These are phyloP conservation scores for Pituophis catenifer DNA, from an alignment of 2,113 vertebrate species.

Conservation along the genomic window DNA sequence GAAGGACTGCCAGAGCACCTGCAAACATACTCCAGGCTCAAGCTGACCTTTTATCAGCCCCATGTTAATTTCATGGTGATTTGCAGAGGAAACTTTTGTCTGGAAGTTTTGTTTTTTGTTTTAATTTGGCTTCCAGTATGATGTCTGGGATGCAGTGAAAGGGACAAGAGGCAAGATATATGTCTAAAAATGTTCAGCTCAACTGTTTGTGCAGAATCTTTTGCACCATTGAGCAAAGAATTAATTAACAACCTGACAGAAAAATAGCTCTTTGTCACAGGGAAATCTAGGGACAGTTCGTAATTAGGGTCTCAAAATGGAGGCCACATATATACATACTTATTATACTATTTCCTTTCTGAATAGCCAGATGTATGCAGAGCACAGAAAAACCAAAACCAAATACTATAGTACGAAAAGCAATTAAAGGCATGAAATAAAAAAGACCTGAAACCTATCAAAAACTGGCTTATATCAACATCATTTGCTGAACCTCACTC, in stretches of 20 bases:
- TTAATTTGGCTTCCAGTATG: background rate
- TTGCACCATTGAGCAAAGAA: background rate
- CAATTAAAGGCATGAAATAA: background rate
- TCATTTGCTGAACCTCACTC: background rate
- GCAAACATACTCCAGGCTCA: background rate
- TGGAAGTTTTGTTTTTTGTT: background rate
- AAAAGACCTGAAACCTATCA: background rate
- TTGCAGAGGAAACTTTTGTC: background rate
- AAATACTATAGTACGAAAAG: background rate
- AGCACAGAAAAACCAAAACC: background rate
- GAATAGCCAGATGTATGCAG: background rate
- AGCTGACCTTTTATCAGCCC: background rate
- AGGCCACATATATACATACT: background rate
- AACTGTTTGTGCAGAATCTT: background rate
- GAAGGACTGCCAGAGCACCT: background rate
- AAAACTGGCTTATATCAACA: background rate
- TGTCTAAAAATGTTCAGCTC: background rate
- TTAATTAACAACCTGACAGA: background rate
- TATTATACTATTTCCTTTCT: background rate
- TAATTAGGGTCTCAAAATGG: background rate
- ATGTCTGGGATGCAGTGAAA: background rate
- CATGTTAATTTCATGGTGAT: background rate
- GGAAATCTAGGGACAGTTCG: background rate
- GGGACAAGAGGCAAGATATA: background rate
- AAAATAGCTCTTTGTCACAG: background rate